Base-by-base conservation (phyloP, 2,113 vertebrate genomes). In the Chloropsis cyanopogon region DNA sequence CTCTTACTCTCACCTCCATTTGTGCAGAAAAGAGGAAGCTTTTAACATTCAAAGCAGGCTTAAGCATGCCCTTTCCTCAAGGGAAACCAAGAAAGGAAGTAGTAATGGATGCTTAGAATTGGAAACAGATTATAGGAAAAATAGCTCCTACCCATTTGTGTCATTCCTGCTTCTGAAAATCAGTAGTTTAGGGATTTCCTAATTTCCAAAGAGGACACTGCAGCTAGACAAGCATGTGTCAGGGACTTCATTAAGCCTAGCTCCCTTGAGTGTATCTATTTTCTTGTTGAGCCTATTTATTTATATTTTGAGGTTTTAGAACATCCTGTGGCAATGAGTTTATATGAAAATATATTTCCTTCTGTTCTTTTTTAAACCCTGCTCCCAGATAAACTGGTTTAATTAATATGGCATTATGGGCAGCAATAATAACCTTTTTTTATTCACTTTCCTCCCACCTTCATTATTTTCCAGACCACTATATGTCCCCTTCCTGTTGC, bases 401-500 rank as follows among this genome's bases (percentile, higher is more conserved):
- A 81, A 82, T 68, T 86, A 66, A 44, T 86, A 78, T 21, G 31
- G 69, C 85, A 79, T 44, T 92, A 82, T 31, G 0, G 75, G 29
- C 56, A 90, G 52, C 7, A 60, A 52, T 68, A 91, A 78, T 50
- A 93, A 78, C 50, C 12, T 52, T 71, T 70, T 88, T 90, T 90
- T 84, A 70, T 61, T 68, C 23, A 50, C 33, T 66, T 90, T 88
- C 46, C 54, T 90, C 71, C 47, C 39, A 90, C 59, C 23, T 92
- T 73, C 69, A 33, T 87, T 93, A 80, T 82, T 94, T 91, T 92
- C 64, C 82, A 96, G 80, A 90, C 52, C 42, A 66, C 42, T 94
- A 0, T 24, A 20, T 66, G 31, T 68, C 26, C 79, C n/a, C 39
- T 92, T 96, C 64, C 80, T 92, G 82, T 56, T 70, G 72, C 37